A percentile compares a stretch with the other conserved stretches of the same genome.
phyloP scores from a whole-genome alignment of 2,797 vertebrate species.

The Sphaeramia orbicularis region DNA sequence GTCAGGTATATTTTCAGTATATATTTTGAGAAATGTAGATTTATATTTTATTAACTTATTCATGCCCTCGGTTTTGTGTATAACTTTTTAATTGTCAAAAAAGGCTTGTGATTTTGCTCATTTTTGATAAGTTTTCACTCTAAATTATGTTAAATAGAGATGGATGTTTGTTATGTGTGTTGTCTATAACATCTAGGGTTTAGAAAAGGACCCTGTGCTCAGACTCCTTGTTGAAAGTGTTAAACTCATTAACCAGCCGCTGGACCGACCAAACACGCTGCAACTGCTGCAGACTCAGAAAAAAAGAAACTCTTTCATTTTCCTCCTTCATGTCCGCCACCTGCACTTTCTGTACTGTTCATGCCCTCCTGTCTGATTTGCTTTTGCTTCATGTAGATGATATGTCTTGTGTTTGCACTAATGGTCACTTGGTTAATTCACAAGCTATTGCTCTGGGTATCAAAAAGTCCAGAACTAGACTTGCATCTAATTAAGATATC shows the following conservation, averaged over 20 bases:
- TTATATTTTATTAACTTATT: constrained; percentile 90
- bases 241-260: constrained; percentile 28
- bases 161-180: constrained; percentile 33
- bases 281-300: constrained; percentile 9
- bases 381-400: constrained; percentile 26
- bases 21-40: constrained; percentile 84
- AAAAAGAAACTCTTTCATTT: constrained; percentile 8
- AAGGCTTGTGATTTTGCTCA: constrained; percentile 70
- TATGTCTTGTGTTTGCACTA: constrained; percentile 45
- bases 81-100: constrained; percentile 56
- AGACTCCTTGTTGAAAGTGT: neutral
- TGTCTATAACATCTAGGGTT: constrained; percentile 25
- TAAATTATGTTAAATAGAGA: constrained; percentile 71
- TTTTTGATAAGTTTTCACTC: constrained; percentile 56
- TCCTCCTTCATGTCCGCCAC: constrained; percentile 9
- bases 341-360: constrained; percentile 13
- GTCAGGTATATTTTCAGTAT: constrained; percentile 82
- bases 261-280: constrained; percentile 31
- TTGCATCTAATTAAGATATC: constrained; percentile 34
- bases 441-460: constrained; percentile 5
- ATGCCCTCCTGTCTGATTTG: constrained; percentile 4
- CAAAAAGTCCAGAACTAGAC: constrained; percentile 15
- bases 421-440: neutral
- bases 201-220: constrained; percentile 22
- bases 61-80: constrained; percentile 69